Evolutionary conservation across 2,888 invertebrate species (phyloP), one percentile per base, ranked within the genome.

Genomic region (Bimastos eiseni): DNA sequence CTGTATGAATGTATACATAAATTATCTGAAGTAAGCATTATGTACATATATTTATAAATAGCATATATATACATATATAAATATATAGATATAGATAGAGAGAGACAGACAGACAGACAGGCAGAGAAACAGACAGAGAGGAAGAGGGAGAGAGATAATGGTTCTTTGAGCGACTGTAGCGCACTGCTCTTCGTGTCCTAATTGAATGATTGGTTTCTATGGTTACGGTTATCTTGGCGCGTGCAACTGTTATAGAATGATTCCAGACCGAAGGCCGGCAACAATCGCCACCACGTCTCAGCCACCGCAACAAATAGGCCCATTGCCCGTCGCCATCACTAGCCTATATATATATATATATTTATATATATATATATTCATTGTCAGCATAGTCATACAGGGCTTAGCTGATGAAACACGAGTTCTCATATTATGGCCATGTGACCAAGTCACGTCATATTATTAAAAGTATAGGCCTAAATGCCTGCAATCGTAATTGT

Each of bases 41-140:
- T n/a, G n/a, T n/a, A n/a, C n/a, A n/a, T n/a, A n/a, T n/a, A n/a
- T n/a, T n/a, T n/a, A n/a, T n/a, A n/a, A n/a, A n/a, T n/a, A n/a
- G n/a, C n/a, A n/a, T n/a, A n/a, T n/a, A n/a, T n/a, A n/a, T n/a
- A n/a, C n/a, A n/a, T n/a, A n/a, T n/a, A 86, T 4, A 86, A 33
- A 86, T 2, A 86, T n/a, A 86, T 4, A 86, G 33, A 86, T 4
- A 86, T 94, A 94, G 3, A 49, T 19, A 49, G 21, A 49, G 21
- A 49, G 49, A 49, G 49, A 49, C 21, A 49, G 21, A 49, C 13
- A 49, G 3, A 49, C 13, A 49, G 21, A 49, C 21, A 49, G 21
- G 24, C 13, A 21, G 4, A 49, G 21, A 49, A 15, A 70, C 13
- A 49, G n/a, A 41, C 15, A 41, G 41, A 41, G 41, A 15, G 41